A percentile compares a stretch with the other conserved stretches of the same genome.
Evolutionary conservation across 2,888 invertebrate species (phyloP).

Genomic region (Sclerodermus sp.): DNA sequence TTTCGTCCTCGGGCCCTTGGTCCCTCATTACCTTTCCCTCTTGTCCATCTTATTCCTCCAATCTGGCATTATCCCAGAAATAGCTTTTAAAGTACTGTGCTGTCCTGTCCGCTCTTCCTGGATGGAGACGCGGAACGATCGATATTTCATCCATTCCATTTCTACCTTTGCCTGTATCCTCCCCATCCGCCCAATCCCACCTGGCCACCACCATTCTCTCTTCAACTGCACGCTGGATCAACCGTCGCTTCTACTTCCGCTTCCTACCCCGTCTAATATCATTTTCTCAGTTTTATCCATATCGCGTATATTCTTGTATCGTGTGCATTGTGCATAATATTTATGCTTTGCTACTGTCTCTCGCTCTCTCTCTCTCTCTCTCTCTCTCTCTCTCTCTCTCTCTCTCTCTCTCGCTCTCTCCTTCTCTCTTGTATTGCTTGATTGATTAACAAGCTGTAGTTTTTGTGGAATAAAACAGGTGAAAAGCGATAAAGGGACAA

Average conservation of each 20-base stretch:
- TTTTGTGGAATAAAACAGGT: too few relatives aligned
- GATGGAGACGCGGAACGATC: slow-evolving; percentile 17
- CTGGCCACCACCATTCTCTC: too few relatives aligned
- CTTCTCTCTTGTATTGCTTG: too few relatives aligned
- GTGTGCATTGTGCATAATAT: too few relatives aligned
- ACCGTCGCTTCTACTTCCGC: slow-evolving; percentile 21
- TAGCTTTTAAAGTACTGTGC: slow-evolving; percentile 38
- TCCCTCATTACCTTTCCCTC: slow-evolving; percentile 14
- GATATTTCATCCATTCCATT: slow-evolving; percentile 5
- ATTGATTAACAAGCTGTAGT: too few relatives aligned
- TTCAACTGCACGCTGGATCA: slow-evolving; percentile 13
- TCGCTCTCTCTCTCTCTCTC: not conserved
- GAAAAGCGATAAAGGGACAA: too few relatives aligned
- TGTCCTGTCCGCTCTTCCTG: slow-evolving; percentile 22
- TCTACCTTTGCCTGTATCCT: not conserved
- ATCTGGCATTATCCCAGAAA: slow-evolving; percentile 46
- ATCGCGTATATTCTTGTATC: too few relatives aligned
- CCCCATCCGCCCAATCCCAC: not conserved
- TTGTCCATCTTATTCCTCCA: slow-evolving; percentile 33
- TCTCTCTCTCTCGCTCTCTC: too few relatives aligned
- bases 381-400: too few relatives aligned
- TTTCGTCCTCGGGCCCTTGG: slow-evolving; percentile 9
- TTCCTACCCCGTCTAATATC: slow-evolving; percentile 12
- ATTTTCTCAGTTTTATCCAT: slow-evolving; percentile 3
- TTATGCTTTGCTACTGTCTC: too few relatives aligned